Conservation (phyloP, 2,888 invertebrate species). For the Blera fallax region DNA sequence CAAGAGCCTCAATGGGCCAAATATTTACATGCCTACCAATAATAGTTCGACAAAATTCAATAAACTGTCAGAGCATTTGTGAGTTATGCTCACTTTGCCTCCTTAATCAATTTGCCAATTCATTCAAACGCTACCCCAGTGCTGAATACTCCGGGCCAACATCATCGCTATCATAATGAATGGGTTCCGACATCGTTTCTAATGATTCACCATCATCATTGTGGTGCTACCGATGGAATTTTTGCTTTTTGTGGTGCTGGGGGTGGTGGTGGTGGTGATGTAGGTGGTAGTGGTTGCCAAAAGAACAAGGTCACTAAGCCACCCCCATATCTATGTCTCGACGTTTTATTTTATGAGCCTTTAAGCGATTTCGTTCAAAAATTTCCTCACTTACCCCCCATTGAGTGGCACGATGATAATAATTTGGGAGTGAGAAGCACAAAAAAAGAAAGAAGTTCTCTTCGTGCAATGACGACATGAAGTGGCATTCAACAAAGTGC, state of each 20-base stretch:
- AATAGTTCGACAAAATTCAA: constrained; percentile 61
- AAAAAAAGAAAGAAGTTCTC: neutral
- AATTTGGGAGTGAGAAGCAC: neutral
- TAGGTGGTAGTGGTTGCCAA: constrained; percentile 14
- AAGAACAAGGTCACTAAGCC: constrained; percentile 54
- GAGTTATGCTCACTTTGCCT: constrained; percentile 56
- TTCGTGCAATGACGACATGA: constrained; percentile 35
- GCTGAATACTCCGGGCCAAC: neutral
- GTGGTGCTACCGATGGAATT: constrained; percentile 28
- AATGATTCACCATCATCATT: constrained; percentile 55
- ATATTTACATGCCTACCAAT: constrained; percentile 58
- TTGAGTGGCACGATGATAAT: neutral
- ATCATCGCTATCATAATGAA: constrained; percentile 53
- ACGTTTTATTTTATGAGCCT: constrained; percentile 55
- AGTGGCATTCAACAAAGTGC: constrained; percentile 58
- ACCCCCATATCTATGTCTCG: neutral
- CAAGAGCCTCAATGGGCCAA: constrained; percentile 14
- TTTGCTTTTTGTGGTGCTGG: too few species aligned
- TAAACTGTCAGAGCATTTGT: constrained; percentile 47
- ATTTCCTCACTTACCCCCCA: constrained; percentile 9
- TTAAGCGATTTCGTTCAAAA: constrained; percentile 66
- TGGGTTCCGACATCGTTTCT: constrained; percentile 46
- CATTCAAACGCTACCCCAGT: constrained; percentile 36
- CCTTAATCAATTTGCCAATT: constrained; percentile 57
- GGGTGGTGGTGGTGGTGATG: neutral